Evolutionary conservation across 2,797 vertebrate species (phyloP).

Genomic region (Iguana delicatissima): DNA sequence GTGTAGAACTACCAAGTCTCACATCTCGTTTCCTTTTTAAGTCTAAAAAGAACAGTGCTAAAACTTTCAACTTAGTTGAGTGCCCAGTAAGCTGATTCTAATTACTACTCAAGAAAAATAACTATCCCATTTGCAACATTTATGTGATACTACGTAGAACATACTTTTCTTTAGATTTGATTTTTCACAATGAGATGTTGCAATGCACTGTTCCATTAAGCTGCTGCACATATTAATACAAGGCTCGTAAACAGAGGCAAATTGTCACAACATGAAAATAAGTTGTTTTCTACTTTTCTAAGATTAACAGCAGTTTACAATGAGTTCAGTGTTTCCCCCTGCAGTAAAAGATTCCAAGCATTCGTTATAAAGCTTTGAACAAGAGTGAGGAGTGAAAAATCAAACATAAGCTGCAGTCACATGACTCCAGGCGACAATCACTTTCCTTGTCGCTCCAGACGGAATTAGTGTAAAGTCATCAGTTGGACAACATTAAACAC

Average conservation of each 20-base stretch:
- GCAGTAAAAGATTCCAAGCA: background rate
- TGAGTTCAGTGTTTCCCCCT: background rate
- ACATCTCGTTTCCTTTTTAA: background rate
- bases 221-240: slow-evolving; percentile 3
- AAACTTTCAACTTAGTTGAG: background rate
- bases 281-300: slow-evolving; percentile 32
- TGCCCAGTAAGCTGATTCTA: background rate
- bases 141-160: background rate
- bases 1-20: background rate
- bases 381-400: slow-evolving; percentile 6
- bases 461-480: background rate
- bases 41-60: background rate
- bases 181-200: background rate
- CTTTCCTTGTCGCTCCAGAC: background rate
- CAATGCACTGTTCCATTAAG: background rate
- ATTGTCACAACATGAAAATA: slow-evolving; percentile 9
- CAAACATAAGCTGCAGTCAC: background rate
- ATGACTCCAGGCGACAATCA: background rate
- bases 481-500: rapidly evolving
- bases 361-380: slow-evolving; percentile 22
- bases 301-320: background rate
- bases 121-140: background rate
- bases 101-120: background rate
- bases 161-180: background rate
- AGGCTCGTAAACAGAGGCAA: rapidly evolving